These are phyloP conservation scores for Caenorhabditis latens DNA, from an alignment of 1,140 invertebrate genomes.

Conservation along the genomic window DNA sequence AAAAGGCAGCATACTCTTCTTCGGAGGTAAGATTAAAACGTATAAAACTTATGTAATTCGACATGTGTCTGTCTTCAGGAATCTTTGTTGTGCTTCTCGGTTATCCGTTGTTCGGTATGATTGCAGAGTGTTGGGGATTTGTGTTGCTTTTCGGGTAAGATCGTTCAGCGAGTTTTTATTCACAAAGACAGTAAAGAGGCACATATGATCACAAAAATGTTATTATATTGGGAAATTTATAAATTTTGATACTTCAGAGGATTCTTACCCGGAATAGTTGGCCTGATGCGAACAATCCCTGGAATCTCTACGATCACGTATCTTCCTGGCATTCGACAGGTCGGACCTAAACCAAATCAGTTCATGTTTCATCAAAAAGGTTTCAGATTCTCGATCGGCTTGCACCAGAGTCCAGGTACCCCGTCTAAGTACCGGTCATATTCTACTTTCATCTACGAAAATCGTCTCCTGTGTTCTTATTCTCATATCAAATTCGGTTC, in stretches of 20 bases:
- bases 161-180: background rate
- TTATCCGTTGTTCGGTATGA: constrained; percentile 95
- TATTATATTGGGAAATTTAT: too few species aligned
- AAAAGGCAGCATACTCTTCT: constrained; percentile 90
- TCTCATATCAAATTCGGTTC: constrained; percentile 53
- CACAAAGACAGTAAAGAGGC: too few species aligned
- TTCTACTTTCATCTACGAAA: constrained; percentile 60
- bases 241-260: constrained; percentile 79
- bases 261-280: constrained; percentile 83
- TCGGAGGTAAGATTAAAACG: constrained; percentile 81
- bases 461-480: constrained; percentile 5
- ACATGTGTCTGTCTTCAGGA: constrained; percentile 79
- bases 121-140: constrained; percentile 88
- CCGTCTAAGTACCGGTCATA: constrained; percentile 69
- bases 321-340: constrained; percentile 81
- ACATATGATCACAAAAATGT: too few species aligned
- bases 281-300: constrained; percentile 82
- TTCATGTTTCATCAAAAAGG: background rate
- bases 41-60: background rate
- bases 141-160: constrained; percentile 82
- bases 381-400: constrained; percentile 73
- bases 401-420: constrained; percentile 75
- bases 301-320: constrained; percentile 81
- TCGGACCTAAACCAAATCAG: constrained; percentile 71
- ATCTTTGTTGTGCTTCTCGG: constrained; percentile 93